Percentiles rank a stretch among this genome's conserved stretches.
These are phyloP conservation scores for Hetaerina titia DNA, from an alignment of 2,888 invertebrate genomes.

Conservation along the genomic window DNA sequence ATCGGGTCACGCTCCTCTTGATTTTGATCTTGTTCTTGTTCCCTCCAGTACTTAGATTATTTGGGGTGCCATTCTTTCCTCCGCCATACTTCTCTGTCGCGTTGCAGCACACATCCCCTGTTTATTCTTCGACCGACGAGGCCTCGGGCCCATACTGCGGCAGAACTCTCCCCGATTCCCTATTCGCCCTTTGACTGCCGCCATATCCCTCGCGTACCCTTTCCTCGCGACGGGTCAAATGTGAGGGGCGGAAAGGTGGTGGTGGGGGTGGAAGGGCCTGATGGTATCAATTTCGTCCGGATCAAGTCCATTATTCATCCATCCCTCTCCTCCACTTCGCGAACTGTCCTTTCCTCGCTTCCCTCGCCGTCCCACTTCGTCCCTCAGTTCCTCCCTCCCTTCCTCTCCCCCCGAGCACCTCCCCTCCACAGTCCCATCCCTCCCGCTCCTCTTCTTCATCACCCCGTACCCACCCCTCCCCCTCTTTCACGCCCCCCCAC, in stretches of 20 bases:
- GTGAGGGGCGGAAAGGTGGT: neutral
- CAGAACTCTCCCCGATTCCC: neutral
- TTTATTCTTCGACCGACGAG: neutral
- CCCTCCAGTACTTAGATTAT: too few relatives aligned
- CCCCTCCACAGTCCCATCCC: slow-evolving; percentile 75
- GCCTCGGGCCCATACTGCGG: neutral
- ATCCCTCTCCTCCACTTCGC: neutral
- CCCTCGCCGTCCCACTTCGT: neutral
- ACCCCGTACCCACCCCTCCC: neutral
- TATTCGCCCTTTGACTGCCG: slow-evolving; percentile 1
- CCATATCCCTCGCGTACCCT: neutral
- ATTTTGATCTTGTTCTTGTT: too few relatives aligned
- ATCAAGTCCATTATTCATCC: neutral
- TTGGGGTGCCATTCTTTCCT: too few relatives aligned
- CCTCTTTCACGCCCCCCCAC: slow-evolving; percentile 69
- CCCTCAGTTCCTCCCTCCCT: neutral
- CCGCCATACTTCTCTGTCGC: too few relatives aligned
- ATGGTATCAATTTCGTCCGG: slow-evolving; percentile 6
- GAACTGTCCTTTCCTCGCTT: neutral
- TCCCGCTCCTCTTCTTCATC: slow-evolving; percentile 72
- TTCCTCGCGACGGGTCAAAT: neutral
- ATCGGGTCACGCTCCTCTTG: too few relatives aligned
- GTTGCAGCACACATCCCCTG: neutral
- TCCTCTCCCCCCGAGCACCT: neutral
- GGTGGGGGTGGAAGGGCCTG: neutral